Evolutionary conservation across 1,140 invertebrate genomes (phyloP).

Genomic region (Drosophila sulfurigaster): DNA sequence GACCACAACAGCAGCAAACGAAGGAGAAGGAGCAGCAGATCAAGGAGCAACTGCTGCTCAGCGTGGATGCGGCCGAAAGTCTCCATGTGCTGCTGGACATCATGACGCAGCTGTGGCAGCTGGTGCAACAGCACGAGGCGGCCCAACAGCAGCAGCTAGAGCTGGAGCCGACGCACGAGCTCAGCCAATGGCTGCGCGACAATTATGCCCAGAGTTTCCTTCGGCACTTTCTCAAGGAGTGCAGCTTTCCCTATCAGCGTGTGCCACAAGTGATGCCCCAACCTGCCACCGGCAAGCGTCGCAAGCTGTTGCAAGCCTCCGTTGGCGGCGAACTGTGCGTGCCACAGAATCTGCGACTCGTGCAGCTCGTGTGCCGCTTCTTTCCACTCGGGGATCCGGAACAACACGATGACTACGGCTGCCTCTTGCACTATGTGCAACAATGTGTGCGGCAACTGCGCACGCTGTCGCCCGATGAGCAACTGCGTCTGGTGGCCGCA

Average conservation of each 20-base stretch:
- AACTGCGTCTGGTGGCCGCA: slow-evolving; percentile 73
- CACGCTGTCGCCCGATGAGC: slow-evolving; percentile 36
- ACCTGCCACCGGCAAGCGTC: slow-evolving; percentile 20
- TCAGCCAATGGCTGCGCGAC: slow-evolving; percentile 85
- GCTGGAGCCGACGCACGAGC: slow-evolving; percentile 65
- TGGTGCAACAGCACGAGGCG: slow-evolving; percentile 85
- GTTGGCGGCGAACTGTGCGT: slow-evolving; percentile 54
- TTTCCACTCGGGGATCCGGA: slow-evolving; percentile 39
- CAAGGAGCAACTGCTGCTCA: slow-evolving; percentile 84
- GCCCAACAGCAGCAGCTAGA: slow-evolving; percentile 51
- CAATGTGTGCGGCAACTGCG: slow-evolving; percentile 26
- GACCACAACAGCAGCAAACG: slow-evolving; percentile 84
- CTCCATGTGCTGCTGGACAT: slow-evolving; percentile 87
- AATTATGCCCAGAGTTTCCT: slow-evolving; percentile 86
- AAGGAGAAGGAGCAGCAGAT: slow-evolving; percentile 71
- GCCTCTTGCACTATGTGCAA: slow-evolving; percentile 48
- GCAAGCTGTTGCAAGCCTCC: slow-evolving; percentile 10
- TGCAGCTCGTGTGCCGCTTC: slow-evolving; percentile 67
- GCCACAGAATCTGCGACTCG: slow-evolving; percentile 72
- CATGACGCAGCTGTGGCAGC: slow-evolving; percentile 86
- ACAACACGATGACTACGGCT: slow-evolving; percentile 33
- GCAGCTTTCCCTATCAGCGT: slow-evolving; percentile 63
- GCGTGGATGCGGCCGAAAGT: slow-evolving; percentile 86
- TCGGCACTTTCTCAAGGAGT: slow-evolving; percentile 85
- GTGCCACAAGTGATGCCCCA: slow-evolving; percentile 2